Conservation (phyloP, 1,140 invertebrate species). For the Harlomillsia oculata region DNA sequence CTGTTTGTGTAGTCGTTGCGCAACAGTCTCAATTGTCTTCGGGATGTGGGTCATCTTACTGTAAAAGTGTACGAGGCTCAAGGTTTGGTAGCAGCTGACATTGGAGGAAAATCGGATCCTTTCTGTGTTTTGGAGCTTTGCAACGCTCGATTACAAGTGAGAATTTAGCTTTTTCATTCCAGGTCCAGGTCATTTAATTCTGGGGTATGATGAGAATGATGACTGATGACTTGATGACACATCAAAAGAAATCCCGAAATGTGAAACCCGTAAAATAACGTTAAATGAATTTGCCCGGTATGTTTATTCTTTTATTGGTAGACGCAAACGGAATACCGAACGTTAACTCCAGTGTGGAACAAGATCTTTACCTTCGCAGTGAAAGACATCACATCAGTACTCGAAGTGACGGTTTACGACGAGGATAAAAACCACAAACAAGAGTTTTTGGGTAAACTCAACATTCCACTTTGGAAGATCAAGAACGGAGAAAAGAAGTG, state of each 20-base stretch:
- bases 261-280: too few relatives aligned
- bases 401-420: slow-evolving; percentile 97
- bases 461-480: slow-evolving; percentile 78
- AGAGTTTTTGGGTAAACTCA: slow-evolving; percentile 91
- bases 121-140: slow-evolving; percentile 94
- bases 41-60: slow-evolving; percentile 77
- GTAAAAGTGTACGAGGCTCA: slow-evolving; percentile 82
- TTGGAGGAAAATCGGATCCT: slow-evolving; percentile 90
- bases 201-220: background rate
- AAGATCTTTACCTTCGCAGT: slow-evolving; percentile 98
- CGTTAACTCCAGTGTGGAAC: slow-evolving; percentile 90
- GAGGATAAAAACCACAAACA: slow-evolving; percentile 97
- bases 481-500: slow-evolving; percentile 85
- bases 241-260: too few relatives aligned
- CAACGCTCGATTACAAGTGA: slow-evolving; percentile 67
- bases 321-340: slow-evolving; percentile 98
- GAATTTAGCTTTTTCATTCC: background rate
- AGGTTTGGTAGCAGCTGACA: slow-evolving; percentile 77
- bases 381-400: slow-evolving; percentile 89
- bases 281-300: too few relatives aligned
- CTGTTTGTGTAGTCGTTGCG: slow-evolving; percentile 31
- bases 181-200: background rate
- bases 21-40: slow-evolving; percentile 39
- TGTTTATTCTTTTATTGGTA: slow-evolving; percentile 48
- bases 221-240: too few relatives aligned